These are phyloP conservation scores for Pterocles gutturalis DNA, from an alignment of 2,113 vertebrate genomes.

Conservation along the genomic window DNA sequence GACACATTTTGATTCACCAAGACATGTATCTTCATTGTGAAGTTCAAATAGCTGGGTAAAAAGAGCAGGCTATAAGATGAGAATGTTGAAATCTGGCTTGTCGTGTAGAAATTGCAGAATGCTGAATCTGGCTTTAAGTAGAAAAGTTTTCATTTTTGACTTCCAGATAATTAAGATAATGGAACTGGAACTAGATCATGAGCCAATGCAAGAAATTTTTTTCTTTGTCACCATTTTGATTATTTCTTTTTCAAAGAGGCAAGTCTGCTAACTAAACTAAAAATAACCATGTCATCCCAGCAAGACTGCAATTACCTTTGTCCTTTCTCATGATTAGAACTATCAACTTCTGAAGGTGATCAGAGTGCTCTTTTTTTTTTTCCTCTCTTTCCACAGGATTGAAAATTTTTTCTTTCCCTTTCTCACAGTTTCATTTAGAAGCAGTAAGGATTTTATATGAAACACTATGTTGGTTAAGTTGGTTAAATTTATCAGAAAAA, in stretches of 20 bases:
- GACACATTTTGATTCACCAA: background rate
- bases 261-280: background rate
- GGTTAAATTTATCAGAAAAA: background rate
- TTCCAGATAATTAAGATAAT: background rate
- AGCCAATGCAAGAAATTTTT: background rate
- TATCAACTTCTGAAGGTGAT: background rate
- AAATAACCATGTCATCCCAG: background rate
- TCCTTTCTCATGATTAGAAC: background rate
- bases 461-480: background rate
- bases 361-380: background rate
- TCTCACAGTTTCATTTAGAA: background rate
- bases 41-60: background rate
- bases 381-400: background rate
- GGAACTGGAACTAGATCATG: background rate
- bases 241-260: background rate
- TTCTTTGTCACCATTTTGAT: background rate
- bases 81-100: background rate
- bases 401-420: background rate
- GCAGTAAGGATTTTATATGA: background rate
- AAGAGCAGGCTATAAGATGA: background rate
- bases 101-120: background rate
- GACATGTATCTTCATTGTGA: background rate
- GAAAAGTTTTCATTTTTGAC: background rate
- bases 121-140: background rate
- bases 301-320: background rate